These are phyloP conservation scores for Graptemys geographica DNA, from an alignment of 2,797 vertebrate genomes.

Conservation along the genomic window DNA sequence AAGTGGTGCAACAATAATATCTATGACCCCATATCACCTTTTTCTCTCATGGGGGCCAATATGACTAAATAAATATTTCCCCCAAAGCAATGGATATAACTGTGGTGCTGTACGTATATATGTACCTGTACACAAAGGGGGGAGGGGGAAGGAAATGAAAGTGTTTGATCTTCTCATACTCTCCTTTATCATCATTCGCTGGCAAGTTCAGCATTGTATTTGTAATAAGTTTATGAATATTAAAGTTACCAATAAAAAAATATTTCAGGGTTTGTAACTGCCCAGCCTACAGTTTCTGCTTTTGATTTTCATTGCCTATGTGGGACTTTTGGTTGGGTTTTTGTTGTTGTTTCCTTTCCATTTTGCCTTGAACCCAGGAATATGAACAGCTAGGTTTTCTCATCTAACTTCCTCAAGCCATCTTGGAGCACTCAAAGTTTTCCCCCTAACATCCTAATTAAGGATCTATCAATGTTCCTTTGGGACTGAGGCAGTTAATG, in stretches of 20 bases:
- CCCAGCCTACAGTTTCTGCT: conserved; percentile 54
- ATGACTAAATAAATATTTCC: conserved; percentile 24
- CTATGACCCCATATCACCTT: background rate
- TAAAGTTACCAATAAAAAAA: background rate
- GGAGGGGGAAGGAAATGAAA: conserved; percentile 30
- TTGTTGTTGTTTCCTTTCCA: conserved; percentile 67
- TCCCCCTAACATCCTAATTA: conserved; percentile 88
- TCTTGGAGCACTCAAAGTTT: conserved; percentile 83
- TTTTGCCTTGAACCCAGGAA: conserved; percentile 88
- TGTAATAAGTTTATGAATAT: background rate
- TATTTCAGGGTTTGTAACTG: rapidly evolving
- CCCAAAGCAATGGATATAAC: background rate
- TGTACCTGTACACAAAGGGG: background rate
- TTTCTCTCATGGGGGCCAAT: background rate
- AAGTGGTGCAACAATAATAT: background rate
- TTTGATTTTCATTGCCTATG: background rate
- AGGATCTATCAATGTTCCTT: conserved; percentile 84
- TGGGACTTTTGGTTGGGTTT: background rate
- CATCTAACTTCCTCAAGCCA: conserved; percentile 81
- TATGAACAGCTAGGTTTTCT: conserved; percentile 84
- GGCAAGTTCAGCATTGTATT: background rate
- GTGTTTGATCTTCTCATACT: background rate
- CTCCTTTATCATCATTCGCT: background rate
- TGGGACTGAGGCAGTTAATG: conserved; percentile 75
- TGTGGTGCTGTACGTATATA: background rate